Evolutionary conservation across 2,113 vertebrate genomes (phyloP), one percentile per base, ranked within the genome.

Genomic region (Leptobrachium leishanense): DNA sequence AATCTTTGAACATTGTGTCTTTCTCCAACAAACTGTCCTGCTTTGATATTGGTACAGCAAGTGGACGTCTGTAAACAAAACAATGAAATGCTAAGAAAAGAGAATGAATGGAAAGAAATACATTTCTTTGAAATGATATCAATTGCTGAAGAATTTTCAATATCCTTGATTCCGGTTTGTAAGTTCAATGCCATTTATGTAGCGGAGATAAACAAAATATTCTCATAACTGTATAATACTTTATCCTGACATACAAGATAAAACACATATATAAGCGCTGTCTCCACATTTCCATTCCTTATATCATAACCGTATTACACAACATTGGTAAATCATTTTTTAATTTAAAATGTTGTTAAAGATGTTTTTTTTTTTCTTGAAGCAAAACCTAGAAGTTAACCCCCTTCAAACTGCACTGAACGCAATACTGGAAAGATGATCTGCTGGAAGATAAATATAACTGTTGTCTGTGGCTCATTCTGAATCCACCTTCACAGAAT

Each of bases 11-110:
- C 96, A 98, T 96, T 76, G 90, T 90, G 78, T 95, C 95, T 88
- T 95, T 98, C 89, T 98, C 97, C 88, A 96, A 84, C 84, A 98
- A 87, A 84, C 96, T 96, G 90, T 98, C 97, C 78, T 95, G 92
- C 84, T 97, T 98, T 74, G 96, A 93, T 68, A 99, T 96, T 0
- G 97, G 88, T 74, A 98, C 81, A 75, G 90, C 89, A 84, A 96
- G 82, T 15, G 94, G 92, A 70, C 88, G 92, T 76, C 97, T 99
- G 76, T 2, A 81, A 79, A 76, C 81, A 81, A 84, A 62, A 39
- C 64, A 41, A 63, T 10, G 10, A 41, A 40, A 42, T 2, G 46
- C 46, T 50, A 8, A 59, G 55, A 59, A 13, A 59, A 68, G 31
- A 74, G 68, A 6, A 55, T n/a, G 1, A 59, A 53, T 42, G 5